phyloP scores from a whole-genome alignment of 2,113 vertebrate genomes.

The Chloropsis hardwickii region DNA sequence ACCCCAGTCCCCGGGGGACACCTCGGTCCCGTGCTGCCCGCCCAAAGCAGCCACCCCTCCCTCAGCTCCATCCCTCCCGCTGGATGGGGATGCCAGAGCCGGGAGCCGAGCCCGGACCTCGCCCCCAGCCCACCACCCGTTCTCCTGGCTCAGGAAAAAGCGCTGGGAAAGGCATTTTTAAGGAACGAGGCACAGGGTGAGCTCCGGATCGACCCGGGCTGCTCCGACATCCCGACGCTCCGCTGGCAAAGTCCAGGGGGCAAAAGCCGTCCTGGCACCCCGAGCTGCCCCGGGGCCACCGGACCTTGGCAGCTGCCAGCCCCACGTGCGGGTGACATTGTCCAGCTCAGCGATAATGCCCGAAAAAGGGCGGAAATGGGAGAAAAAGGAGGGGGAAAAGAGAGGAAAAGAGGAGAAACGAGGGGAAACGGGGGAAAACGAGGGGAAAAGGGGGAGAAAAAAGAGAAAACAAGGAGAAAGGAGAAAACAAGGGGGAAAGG shows the following conservation, averaged over 20 bases:
- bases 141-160: rapidly evolving
- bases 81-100: rapidly evolving
- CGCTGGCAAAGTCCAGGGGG: not conserved
- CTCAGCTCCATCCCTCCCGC: not conserved
- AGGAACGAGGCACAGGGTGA: rapidly evolving
- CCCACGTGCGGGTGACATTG: rapidly evolving
- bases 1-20: not conserved
- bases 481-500: not conserved
- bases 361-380: rapidly evolving
- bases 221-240: not conserved
- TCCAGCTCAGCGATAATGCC: rapidly evolving
- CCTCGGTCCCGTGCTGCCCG: not conserved
- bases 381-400: rapidly evolving
- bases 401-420: rapidly evolving
- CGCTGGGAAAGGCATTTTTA: not conserved
- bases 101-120: rapidly evolving
- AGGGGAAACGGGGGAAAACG: rapidly evolving
- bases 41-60: not conserved
- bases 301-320: not conserved
- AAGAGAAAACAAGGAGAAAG: too few relatives aligned
- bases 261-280: not conserved
- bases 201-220: not conserved
- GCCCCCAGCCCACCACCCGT: rapidly evolving
- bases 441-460: too few relatives aligned
- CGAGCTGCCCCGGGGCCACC: not conserved